These are phyloP conservation scores for Platysternon megacephalum DNA, from an alignment of 2,113 vertebrate genomes.

Conservation along the genomic window DNA sequence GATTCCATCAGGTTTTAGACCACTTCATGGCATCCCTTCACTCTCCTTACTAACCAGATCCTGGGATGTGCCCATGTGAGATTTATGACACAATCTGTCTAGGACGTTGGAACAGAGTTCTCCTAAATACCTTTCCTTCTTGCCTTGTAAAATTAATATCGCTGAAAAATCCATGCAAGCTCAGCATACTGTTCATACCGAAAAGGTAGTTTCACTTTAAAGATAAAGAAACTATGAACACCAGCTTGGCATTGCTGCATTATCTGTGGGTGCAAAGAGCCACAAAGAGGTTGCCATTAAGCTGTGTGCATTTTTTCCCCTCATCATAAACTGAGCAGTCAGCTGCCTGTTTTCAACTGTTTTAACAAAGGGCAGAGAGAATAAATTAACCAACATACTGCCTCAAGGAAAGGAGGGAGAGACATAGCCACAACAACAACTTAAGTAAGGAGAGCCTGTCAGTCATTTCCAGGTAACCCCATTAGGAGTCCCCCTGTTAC, in stretches of 20 bases:
- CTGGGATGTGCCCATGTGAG: accelerated
- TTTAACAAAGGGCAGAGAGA: neutral
- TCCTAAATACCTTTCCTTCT: accelerated
- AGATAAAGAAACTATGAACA: neutral
- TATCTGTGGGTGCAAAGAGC: neutral
- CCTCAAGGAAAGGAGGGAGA: neutral
- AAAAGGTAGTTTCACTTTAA: neutral
- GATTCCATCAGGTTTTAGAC: neutral
- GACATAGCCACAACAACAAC: neutral
- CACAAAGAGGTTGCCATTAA: neutral
- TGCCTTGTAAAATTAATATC: neutral
- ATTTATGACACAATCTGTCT: accelerated
- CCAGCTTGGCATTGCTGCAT: neutral
- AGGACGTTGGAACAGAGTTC: neutral
- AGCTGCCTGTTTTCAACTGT: neutral
- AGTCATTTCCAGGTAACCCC: neutral
- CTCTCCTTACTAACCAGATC: neutral
- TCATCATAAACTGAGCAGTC: neutral
- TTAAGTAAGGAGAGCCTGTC: neutral
- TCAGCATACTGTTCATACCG: neutral
- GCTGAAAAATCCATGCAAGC: neutral
- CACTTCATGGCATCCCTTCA: neutral
- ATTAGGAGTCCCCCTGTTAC: neutral
- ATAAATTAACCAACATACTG: neutral
- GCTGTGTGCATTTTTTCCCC: neutral